Evolutionary conservation across 2,113 vertebrate species (phyloP).

Genomic region (Circaetus gallicus): DNA sequence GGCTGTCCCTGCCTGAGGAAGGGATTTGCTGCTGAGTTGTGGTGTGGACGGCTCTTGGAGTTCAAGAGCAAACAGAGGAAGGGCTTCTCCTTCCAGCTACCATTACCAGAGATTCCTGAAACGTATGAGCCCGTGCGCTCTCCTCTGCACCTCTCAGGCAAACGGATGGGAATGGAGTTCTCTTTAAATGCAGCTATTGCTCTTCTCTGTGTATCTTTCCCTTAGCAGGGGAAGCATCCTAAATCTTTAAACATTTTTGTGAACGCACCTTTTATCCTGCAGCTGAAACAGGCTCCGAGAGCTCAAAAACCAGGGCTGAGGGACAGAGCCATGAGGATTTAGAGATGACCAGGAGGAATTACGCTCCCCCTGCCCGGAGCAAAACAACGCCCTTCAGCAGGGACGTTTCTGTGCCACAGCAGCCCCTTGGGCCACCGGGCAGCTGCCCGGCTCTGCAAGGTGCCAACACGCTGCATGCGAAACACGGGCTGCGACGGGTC

Average conservation of each 20-base stretch:
- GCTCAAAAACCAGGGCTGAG: background rate
- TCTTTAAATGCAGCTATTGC: too few relatives aligned
- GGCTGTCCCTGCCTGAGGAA: fast-evolving
- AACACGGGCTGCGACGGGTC: fast-evolving
- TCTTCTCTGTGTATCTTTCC: background rate
- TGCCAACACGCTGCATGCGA: fast-evolving
- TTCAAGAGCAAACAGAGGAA: background rate
- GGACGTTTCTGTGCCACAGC: background rate
- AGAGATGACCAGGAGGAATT: background rate
- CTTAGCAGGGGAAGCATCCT: background rate
- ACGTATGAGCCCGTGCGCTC: fast-evolving
- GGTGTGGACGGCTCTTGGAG: fast-evolving
- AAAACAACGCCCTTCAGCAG: too few relatives aligned
- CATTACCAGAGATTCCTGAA: too few relatives aligned
- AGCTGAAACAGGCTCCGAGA: background rate
- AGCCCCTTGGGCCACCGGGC: background rate
- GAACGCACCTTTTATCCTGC: background rate
- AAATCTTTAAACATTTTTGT: background rate
- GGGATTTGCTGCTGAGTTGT: background rate
- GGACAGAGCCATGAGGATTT: background rate
- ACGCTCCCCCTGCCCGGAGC: fast-evolving
- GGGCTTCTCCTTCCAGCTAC: background rate
- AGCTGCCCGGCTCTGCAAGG: fast-evolving
- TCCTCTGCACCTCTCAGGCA: fast-evolving
- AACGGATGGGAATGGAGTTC: background rate